phyloP scores from a whole-genome alignment of 2,797 vertebrate genomes.

The Syndactyla subalaris region DNA sequence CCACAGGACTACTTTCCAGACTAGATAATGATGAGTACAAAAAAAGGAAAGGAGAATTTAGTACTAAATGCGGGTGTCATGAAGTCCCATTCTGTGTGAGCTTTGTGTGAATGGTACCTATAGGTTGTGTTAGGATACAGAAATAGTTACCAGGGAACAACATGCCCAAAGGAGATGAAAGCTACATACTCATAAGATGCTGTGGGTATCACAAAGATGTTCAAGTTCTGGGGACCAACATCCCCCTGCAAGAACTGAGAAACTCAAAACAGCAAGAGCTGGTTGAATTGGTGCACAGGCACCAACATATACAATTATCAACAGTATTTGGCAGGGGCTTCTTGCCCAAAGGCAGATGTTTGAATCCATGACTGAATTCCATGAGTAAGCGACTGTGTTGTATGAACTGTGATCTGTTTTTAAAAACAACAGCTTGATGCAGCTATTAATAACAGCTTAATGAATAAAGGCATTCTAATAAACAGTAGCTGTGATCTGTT shows the following conservation, averaged over 20 bases:
- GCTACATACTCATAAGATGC: background rate
- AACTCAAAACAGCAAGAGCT: background rate
- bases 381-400: background rate
- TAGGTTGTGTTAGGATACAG: background rate
- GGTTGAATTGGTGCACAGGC: background rate
- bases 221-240: background rate
- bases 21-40: background rate
- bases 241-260: background rate
- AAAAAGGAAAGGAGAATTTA: background rate
- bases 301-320: accelerated
- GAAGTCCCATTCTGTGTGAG: background rate
- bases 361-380: background rate
- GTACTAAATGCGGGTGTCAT: background rate
- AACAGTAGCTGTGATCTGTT: background rate
- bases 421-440: background rate
- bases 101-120: background rate
- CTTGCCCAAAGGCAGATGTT: background rate
- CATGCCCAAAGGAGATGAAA: background rate
- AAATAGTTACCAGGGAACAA: background rate
- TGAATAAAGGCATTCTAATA: background rate
- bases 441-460: background rate
- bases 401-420: background rate
- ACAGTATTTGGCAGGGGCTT: background rate
- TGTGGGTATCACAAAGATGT: background rate
- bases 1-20: background rate